A percentile compares a stretch with the other conserved stretches of the same genome.
phyloP scores from a whole-genome alignment of 2,888 invertebrate species.

The Drosophila macrospina region DNA sequence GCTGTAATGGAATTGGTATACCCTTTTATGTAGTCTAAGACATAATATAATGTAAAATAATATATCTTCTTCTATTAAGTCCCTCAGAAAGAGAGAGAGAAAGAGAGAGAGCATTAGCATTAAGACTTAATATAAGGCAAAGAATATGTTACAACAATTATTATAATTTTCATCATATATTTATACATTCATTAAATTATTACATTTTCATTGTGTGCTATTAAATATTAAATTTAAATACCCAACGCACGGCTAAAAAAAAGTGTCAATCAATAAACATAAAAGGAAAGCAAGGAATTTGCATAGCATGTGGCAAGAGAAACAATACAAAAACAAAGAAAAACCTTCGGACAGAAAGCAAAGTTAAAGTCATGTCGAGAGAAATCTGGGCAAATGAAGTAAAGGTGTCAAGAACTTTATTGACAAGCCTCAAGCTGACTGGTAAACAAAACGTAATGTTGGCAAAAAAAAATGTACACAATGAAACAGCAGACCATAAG shows the following conservation, averaged over 20 bases:
- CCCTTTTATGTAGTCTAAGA: background rate
- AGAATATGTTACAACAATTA: too few relatives aligned
- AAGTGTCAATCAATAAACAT: constrained; percentile 22
- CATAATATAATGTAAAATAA: background rate
- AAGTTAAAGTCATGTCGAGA: constrained; percentile 73
- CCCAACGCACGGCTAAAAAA: constrained; percentile 12
- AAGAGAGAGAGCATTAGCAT: too few relatives aligned
- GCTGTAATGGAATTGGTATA: background rate
- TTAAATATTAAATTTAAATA: constrained; percentile 14
- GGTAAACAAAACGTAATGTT: constrained; percentile 57
- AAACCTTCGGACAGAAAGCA: constrained; percentile 55
- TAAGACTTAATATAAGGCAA: too few relatives aligned
- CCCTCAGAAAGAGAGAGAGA: too few relatives aligned
- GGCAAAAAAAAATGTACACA: constrained; percentile 52
- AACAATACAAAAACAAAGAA: constrained; percentile 30
- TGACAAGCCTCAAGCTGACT: constrained; percentile 68
- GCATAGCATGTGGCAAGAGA: constrained; percentile 45
- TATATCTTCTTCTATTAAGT: background rate
- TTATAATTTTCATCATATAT: too few relatives aligned
- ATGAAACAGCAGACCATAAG: constrained; percentile 35
- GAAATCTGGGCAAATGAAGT: constrained; percentile 78
- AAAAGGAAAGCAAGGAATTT: constrained; percentile 42
- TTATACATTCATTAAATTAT: too few relatives aligned
- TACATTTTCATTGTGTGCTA: background rate
- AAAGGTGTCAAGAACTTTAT: constrained; percentile 81